phyloP scores from a whole-genome alignment of 2,113 vertebrate genomes.

The Brachirus orientalis region DNA sequence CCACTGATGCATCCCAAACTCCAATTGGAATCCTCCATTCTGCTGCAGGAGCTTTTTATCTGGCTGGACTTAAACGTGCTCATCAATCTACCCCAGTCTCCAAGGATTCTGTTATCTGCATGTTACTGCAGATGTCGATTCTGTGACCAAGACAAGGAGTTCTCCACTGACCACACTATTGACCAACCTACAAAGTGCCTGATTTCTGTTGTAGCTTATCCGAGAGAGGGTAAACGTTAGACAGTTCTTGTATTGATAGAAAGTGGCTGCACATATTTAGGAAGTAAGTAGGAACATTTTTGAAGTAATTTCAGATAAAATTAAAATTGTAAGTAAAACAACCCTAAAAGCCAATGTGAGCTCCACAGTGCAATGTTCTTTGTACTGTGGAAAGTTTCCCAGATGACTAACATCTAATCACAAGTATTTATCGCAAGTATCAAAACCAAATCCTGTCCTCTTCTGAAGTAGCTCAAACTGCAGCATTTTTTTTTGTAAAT shows the following conservation, averaged over 20 bases:
- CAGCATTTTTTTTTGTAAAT: conserved; percentile 55
- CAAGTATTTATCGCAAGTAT: conserved; percentile 32
- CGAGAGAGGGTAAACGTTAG: background rate
- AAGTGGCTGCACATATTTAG: background rate
- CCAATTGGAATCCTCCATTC: conserved; percentile 54
- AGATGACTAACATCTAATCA: conserved; percentile 31
- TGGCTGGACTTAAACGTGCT: conserved; percentile 36
- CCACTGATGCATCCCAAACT: conserved; percentile 50
- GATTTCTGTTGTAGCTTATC: background rate
- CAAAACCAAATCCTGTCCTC: conserved; percentile 28
- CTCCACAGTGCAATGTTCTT: conserved; percentile 1
- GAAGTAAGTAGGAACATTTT: background rate
- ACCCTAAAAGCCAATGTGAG: background rate
- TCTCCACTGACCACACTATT: conserved; percentile 45
- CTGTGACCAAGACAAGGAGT: conserved; percentile 32
- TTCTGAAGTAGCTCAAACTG: conserved; percentile 33
- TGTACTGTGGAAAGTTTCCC: conserved; percentile 26
- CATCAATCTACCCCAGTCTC: conserved; percentile 52
- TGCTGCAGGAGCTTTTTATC: conserved; percentile 57
- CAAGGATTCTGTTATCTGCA: conserved; percentile 47
- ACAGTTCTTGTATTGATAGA: background rate
- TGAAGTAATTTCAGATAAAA: conserved; percentile 5
- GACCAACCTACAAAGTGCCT: conserved; percentile 26
- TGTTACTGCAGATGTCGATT: conserved; percentile 53
- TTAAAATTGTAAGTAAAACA: conserved; percentile 4